Conservation (phyloP, 2,888 invertebrate species). For the Campopleginae sp. region DNA sequence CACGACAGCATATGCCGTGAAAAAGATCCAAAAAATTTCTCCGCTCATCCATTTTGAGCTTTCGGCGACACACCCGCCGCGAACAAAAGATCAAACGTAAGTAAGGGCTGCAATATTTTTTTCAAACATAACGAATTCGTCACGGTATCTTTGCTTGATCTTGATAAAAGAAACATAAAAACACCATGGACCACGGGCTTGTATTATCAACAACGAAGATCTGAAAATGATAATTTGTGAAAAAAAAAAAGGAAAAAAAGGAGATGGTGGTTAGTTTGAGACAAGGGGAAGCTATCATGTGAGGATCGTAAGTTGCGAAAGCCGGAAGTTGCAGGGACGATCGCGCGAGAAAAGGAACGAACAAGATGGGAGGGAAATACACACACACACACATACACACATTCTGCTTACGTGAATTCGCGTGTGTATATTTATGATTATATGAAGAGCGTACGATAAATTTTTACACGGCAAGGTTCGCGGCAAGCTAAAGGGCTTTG, state of each 20-base stretch:
- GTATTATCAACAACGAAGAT: background rate
- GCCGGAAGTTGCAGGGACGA: constrained; percentile 3
- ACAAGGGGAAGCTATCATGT: background rate
- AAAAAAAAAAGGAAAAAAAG: background rate
- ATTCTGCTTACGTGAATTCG: background rate
- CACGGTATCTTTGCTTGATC: background rate
- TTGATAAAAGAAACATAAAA: too few species aligned
- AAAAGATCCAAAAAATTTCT: background rate
- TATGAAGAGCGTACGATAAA: constrained; percentile 40
- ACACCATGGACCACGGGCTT: background rate
- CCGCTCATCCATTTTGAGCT: constrained; percentile 22
- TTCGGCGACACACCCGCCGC: background rate
- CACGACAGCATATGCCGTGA: constrained; percentile 1
- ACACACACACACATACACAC: background rate
- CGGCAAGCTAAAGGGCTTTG: constrained; percentile 57
- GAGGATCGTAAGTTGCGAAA: background rate
- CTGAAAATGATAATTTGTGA: background rate
- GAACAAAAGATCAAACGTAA: background rate
- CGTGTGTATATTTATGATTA: background rate
- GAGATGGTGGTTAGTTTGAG: background rate
- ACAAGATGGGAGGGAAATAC: constrained; percentile 13
- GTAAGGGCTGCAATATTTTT: background rate
- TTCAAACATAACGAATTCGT: background rate
- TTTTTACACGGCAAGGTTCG: constrained; percentile 55
- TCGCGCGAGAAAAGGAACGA: background rate